Evolutionary conservation across 2,797 vertebrate genomes (phyloP), one percentile per base, ranked within the genome.

Genomic region (Falco concolor): DNA sequence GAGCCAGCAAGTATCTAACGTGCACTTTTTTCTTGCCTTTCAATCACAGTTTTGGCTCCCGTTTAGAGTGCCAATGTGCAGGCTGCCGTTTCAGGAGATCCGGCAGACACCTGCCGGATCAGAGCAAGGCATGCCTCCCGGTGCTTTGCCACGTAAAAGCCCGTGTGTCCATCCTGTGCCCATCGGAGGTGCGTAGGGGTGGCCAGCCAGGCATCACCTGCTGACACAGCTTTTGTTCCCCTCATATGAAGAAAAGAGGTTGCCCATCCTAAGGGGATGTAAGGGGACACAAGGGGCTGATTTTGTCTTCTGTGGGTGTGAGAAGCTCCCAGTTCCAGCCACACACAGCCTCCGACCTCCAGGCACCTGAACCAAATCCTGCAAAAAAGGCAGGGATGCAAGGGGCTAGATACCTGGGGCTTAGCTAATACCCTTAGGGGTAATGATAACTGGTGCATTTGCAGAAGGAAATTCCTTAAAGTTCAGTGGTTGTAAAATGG

Each of bases 111-210:
- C 1, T n/a, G 7, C 15, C 1, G 9, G 30, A 77, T 57, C 47
- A 27, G n/a, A 75, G 42, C 1, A 4, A 68, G 56, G 15, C 65
- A 61, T 1, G 0, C 47, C 18, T 83, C 47, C 21, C 1, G 0
- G 32, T 19, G 75, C 50, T 80, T 25, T 50, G 27, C 27, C 2
- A 8, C 32, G 40, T 32, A 17, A 38, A 73, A 79, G 6, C 45
- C 23, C 0, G 0, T 5, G 50, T n/a, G 36, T 5, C 34, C 38
- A 30, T 12, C 22, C 72, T 44, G 60, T 1, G 0, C 25, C 34
- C 12, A 0, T 5, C 0, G 0, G 44, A 45, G 32, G 10, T 11
- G 42, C 1, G 6, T 14, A 7, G 14, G n/a, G 21, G 32, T 6
- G 77, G 73, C 38, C 65, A 10, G 20, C 16, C 36, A 45, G 28